Evolutionary conservation across 2,797 vertebrate genomes (phyloP).

Genomic region (Danio albolineatus): DNA sequence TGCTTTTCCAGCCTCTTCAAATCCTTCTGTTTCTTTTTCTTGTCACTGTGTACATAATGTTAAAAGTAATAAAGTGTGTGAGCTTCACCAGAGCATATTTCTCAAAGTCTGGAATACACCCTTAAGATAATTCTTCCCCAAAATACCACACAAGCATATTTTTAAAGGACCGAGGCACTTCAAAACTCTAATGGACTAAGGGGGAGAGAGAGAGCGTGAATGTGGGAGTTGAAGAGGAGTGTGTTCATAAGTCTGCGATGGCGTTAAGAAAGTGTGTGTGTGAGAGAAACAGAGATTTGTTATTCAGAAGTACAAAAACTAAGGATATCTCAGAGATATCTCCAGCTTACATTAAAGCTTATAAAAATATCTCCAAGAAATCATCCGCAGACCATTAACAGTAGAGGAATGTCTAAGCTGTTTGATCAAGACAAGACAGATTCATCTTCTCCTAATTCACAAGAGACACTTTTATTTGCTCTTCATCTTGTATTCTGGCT

Average conservation of each 20-base stretch:
- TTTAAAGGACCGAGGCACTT: conserved; percentile 7
- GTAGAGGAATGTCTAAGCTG: conserved; percentile 5
- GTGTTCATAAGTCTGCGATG: conserved; percentile 31
- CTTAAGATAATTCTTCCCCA: conserved; percentile 12
- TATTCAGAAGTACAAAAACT: conserved; percentile 36
- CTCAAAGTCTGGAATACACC: not conserved
- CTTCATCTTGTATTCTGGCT: conserved; percentile 30
- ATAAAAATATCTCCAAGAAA: conserved; percentile 28
- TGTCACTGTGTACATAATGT: not conserved
- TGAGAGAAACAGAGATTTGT: conserved; percentile 12
- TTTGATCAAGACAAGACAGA: conserved; percentile 37
- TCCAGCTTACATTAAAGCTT: conserved; percentile 34
- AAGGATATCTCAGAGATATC: conserved; percentile 33
- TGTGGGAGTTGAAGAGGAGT: conserved; percentile 5
- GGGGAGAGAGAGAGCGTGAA: not conserved
- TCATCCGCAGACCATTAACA: conserved; percentile 31
- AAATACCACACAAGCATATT: conserved; percentile 14
- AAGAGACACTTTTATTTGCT: conserved; percentile 35
- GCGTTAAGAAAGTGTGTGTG: conserved; percentile 5
- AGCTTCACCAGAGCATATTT: not conserved
- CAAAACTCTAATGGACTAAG: not conserved
- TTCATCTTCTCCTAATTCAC: conserved; percentile 33
- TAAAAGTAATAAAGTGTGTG: not conserved
- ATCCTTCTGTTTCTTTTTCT: not conserved
- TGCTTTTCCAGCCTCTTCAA: not conserved